A percentile compares a stretch with the other conserved stretches of the same genome.
phyloP scores from a whole-genome alignment of 2,888 invertebrate species.

The Acanthosepion pharaonis region DNA sequence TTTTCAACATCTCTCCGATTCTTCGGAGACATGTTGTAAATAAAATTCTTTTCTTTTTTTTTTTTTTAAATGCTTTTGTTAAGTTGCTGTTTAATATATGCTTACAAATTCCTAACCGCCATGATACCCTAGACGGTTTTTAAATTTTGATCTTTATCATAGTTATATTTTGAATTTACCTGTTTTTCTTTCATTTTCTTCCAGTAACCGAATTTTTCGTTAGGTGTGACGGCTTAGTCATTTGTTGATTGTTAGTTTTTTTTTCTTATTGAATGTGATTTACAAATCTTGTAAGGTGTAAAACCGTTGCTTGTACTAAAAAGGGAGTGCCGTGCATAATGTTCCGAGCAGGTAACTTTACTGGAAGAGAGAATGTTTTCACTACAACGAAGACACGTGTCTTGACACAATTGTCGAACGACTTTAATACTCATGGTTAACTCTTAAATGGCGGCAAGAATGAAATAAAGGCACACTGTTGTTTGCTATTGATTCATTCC shows the following conservation, averaged over 20 bases:
- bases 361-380: neutral
- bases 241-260: neutral
- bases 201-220: neutral
- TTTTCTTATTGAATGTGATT: neutral
- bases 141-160: neutral
- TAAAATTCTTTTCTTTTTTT: no score
- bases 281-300: neutral
- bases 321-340: neutral
- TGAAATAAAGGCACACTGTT: neutral
- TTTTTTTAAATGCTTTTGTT: no score
- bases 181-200: neutral
- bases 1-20: no score
- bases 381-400: slow-evolving; percentile 20
- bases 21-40: no score
- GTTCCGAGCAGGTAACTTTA: neutral
- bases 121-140: no score
- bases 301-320: neutral
- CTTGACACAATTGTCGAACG: neutral
- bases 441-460: neutral
- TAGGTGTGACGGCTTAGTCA: neutral
- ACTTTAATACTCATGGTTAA: neutral
- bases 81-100: no score
- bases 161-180: no score
- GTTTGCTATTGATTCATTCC: neutral
- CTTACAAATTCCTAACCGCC: no score